Base-by-base conservation (phyloP, 2,113 vertebrate species). In the Aphyosemion australe region DNA sequence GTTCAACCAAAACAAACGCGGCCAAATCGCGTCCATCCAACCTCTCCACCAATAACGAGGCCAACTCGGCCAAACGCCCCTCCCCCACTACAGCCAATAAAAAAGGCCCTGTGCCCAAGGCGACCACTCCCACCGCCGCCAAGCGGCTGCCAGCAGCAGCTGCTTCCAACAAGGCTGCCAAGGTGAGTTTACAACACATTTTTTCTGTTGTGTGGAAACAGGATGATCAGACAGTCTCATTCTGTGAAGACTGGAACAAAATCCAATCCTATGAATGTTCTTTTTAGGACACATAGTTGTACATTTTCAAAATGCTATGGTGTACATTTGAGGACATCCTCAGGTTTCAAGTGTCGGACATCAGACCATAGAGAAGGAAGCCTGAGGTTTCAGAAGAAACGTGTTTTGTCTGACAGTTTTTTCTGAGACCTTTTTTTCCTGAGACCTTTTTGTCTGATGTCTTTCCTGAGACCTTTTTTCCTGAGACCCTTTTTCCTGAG, bases 101-200 rank as follows among this genome's bases (percentile, higher is more conserved):
- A 95, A 97, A 97, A 80, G 86, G 91, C 87, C 89, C 91, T 43
- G 91, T 90, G 65, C 88, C 94, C 21, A 90, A 93, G 47, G 83
- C 92, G 32, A 92, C 92, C 81, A 88, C 56, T 80, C 84, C 65
- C 85, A 58, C 90, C 43, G 63, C 84, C 69, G 54, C 68, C 91
- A 89, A 96, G 87, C 88, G 83, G 65, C 62, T 73, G 12, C 85
- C 87, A 63, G 49, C 83, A 51, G 16, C 26, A 26, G 26, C 58
- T 53, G 74, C 69, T 34, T 69, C 92, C 87, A 89, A 68, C 61
- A 82, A 78, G 74, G 85, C 80, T 63, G 12, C 72, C 13, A 98
- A 96, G 95, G 96, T 96, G 88, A 95, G 94, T 87, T 42, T 11
- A 11, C 31, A 19, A 11, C 63, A 41, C 34, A 45, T 2, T 32